Percentiles rank a stretch among this genome's conserved stretches.
Conservation (phyloP, 2,888 invertebrate genomes). For the Deroplatys truncata region DNA sequence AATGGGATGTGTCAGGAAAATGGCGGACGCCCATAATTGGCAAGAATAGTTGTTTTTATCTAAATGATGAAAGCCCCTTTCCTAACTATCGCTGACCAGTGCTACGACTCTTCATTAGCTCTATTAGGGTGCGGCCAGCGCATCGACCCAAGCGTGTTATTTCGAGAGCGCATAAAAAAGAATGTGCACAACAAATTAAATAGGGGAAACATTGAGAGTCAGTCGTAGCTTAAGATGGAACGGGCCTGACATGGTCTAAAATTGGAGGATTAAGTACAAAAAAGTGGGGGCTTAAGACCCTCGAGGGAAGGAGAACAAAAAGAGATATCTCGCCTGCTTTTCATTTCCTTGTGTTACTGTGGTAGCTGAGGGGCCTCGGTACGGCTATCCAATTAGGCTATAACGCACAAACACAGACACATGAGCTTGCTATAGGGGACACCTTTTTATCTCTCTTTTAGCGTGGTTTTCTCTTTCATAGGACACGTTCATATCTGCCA, state of each 20-base stretch:
- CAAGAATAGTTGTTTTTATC: no score
- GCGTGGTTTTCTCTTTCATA: background rate
- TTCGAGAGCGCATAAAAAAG: background rate
- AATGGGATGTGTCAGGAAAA: no score
- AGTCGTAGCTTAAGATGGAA: background rate
- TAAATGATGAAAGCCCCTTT: no score
- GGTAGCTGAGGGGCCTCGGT: background rate
- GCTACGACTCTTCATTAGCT: no score
- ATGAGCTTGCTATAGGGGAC: background rate
- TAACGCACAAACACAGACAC: background rate
- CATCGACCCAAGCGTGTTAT: background rate
- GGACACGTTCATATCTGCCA: background rate
- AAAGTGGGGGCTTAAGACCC: background rate
- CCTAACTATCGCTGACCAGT: no score
- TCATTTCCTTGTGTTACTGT: background rate
- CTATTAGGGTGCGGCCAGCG: no score
- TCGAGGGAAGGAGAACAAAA: background rate
- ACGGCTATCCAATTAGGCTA: background rate
- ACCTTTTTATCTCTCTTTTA: background rate
- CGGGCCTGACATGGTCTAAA: background rate
- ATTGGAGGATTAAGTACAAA: conserved; percentile 8
- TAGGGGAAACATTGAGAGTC: background rate
- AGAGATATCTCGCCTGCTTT: background rate
- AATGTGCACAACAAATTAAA: background rate
- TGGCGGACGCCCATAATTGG: no score